Evolutionary conservation across 2,888 invertebrate genomes (phyloP), one percentile per base, ranked within the genome.

Genomic region (Apamea monoglypha): DNA sequence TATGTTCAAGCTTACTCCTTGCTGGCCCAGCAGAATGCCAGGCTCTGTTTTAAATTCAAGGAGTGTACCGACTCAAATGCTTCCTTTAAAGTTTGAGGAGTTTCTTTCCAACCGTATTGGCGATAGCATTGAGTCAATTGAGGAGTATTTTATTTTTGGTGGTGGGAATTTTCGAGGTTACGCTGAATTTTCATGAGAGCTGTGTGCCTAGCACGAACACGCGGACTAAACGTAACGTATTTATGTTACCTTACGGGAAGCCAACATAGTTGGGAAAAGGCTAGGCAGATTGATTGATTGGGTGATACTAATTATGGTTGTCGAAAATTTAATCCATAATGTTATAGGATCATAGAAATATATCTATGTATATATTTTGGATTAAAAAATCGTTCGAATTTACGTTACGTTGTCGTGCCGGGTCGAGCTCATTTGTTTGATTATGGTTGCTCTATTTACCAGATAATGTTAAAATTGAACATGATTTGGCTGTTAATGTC

Each of bases 21-120:
- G 76, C 72, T 72, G 2, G 70, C 25, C 72, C 61, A 77, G 71
- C 74, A 78, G 75, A 81, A 84, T 76, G 64, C 69, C 50, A 40
- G 82, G 71, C 69, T 67, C 76, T 82, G 78, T 67, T 86, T 87
- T 81, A 85, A 78, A 85, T 87, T 85, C 85, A 85, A 87, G 69
- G 44, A 72, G 68, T 67, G 83, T 76, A 40, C 69, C 29, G 7
- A 40, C 64, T 74, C 70, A 76, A 86, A 86, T 75, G 80, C 70
- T 82, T 76, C 21, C 68, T 64, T 75, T 69, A 47, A 82, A 80
- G 21, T 80, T 86, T 63, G 59, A 73, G 53, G 12, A 36, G 82
- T 40, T 73, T 76, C 63, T 63, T 61, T 36, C 61, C 61, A 25
- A 72, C n/a, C 76, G 29, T 83, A 76, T 86, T 83, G 79, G 59